A percentile compares a stretch with the other conserved stretches of the same genome.
Evolutionary conservation across 2,113 vertebrate species (phyloP).

Genomic region (Bambusicola thoracicus): DNA sequence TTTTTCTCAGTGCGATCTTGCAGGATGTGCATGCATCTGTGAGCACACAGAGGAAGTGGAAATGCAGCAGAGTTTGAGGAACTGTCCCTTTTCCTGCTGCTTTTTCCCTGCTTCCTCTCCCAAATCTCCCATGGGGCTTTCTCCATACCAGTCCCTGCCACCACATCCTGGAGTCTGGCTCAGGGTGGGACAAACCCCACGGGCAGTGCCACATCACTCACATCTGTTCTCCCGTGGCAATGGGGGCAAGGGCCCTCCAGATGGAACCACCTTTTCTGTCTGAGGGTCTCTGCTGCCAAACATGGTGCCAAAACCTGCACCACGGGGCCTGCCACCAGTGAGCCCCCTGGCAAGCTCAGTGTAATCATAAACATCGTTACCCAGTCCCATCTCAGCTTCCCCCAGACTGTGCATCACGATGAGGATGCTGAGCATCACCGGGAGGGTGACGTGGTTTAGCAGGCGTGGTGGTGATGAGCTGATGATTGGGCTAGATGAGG

Average conservation of each 20-base stretch:
- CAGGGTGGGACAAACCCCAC: fast-evolving
- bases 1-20: fast-evolving
- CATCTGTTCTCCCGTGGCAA: background rate
- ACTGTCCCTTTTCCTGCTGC: background rate
- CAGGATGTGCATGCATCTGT: fast-evolving
- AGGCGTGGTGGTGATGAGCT: too few relatives aligned
- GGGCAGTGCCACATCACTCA: background rate
- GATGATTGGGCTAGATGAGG: too few relatives aligned
- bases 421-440: background rate
- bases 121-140: background rate
- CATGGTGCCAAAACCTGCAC: fast-evolving
- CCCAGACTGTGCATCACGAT: fast-evolving
- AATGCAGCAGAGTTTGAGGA: fast-evolving
- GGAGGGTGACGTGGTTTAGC: background rate
- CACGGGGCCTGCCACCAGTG: fast-evolving
- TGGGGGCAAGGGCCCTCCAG: too few relatives aligned
- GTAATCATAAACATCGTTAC: fast-evolving
- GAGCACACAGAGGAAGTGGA: background rate
- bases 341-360: background rate
- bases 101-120: background rate
- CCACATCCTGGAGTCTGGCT: background rate
- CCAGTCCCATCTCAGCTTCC: fast-evolving
- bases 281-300: background rate
- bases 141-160: background rate
- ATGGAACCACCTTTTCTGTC: background rate